A percentile compares a stretch with the other conserved stretches of the same genome.
Conservation (phyloP, 2,113 vertebrate species). For the Colaptes auratus region DNA sequence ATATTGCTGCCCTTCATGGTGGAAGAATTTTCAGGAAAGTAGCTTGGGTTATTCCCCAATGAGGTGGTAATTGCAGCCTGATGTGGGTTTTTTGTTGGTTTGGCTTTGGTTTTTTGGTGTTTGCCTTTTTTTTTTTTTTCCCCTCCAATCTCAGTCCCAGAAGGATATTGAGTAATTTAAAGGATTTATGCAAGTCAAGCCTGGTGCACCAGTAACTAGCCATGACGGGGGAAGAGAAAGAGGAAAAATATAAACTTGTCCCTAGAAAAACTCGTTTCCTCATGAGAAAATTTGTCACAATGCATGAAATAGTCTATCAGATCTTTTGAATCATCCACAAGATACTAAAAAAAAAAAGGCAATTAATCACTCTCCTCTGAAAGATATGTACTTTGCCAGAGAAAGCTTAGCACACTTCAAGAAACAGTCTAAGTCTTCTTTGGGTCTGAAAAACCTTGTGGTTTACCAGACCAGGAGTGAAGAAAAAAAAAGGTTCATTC, state of each 20-base stretch:
- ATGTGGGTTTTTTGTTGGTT: too few relatives aligned
- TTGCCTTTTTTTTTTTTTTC: too few relatives aligned
- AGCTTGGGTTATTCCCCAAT: background rate
- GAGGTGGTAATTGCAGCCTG: background rate
- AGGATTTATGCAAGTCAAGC: constrained; percentile 19
- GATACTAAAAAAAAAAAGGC: background rate
- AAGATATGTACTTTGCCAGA: background rate
- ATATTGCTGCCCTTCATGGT: background rate
- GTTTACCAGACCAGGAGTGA: background rate
- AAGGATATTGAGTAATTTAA: background rate
- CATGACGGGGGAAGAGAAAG: accelerated
- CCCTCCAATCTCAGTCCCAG: background rate
- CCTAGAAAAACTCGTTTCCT: background rate
- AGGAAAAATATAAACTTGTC: background rate
- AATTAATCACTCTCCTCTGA: background rate
- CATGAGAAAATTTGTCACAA: background rate
- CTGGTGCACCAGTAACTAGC: background rate
- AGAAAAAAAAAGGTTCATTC: background rate
- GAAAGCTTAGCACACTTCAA: background rate
- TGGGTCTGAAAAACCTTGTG: background rate
- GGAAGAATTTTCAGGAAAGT: background rate
- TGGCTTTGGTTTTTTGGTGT: too few relatives aligned
- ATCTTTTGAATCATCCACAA: background rate
- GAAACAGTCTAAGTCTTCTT: background rate
- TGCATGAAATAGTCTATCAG: background rate